Evolutionary conservation across 2,113 vertebrate genomes (phyloP).

Genomic region (Hippopotamus amphibius): DNA sequence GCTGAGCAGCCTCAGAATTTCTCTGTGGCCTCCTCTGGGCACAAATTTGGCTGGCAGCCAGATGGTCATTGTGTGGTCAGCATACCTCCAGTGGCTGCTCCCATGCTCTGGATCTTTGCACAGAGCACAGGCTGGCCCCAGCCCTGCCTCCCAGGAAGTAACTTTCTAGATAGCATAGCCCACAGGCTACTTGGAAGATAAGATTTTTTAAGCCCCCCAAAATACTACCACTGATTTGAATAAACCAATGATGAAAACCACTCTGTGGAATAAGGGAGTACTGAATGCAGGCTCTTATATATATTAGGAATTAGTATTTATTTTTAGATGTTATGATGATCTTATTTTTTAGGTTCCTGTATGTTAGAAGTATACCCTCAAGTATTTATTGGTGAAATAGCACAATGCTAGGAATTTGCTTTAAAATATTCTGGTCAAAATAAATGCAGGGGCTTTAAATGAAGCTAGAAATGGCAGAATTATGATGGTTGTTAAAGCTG

Average conservation of each 20-base stretch:
- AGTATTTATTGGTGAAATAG: neutral
- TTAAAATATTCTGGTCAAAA: neutral
- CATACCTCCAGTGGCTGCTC: neutral
- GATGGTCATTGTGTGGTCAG: too few species aligned
- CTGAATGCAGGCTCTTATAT: neutral
- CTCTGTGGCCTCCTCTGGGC: neutral
- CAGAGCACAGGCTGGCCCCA: neutral
- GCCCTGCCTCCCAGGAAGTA: neutral
- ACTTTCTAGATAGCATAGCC: neutral
- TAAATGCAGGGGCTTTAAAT: neutral
- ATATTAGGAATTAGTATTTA: neutral
- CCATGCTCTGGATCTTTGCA: neutral
- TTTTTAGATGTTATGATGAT: neutral
- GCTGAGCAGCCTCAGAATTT: rapidly evolving
- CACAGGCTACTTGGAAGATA: too few species aligned
- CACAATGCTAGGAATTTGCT: neutral
- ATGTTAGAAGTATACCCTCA: neutral
- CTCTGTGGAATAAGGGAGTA: neutral
- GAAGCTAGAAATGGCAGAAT: neutral
- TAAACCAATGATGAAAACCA: neutral
- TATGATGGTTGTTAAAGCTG: neutral
- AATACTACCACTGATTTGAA: neutral
- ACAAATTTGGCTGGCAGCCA: neutral
- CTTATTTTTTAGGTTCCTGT: neutral
- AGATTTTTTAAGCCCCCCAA: neutral